Percentiles rank a stretch among this genome's conserved stretches.
Conservation (phyloP, 2,113 vertebrate genomes). For the Bostrychus sinensis region DNA sequence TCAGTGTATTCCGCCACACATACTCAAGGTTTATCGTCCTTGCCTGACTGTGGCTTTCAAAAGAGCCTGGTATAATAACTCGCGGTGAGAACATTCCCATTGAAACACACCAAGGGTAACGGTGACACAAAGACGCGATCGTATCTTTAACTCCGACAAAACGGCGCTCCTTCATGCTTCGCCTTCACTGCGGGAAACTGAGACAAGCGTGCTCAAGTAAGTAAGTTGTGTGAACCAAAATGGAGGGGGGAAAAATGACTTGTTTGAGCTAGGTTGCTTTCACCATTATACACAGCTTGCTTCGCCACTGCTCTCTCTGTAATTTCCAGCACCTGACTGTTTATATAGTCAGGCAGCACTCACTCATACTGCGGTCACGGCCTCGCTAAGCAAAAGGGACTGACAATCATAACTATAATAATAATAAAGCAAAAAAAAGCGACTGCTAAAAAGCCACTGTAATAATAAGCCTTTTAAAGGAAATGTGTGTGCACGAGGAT, state of each 20-base stretch:
- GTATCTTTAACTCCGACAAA: constrained; percentile 10
- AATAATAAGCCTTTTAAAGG: constrained; percentile 72
- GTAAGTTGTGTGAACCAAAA: neutral
- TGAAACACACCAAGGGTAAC: constrained; percentile 35
- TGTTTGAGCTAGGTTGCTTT: constrained; percentile 16
- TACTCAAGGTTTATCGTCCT: constrained; percentile 13
- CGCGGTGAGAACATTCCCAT: constrained; percentile 14
- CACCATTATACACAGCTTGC: constrained; percentile 19
- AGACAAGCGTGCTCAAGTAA: neutral
- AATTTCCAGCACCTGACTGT: constrained; percentile 77
- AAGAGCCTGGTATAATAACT: constrained; percentile 29
- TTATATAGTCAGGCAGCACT: constrained; percentile 49
- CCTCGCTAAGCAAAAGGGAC: constrained; percentile 59
- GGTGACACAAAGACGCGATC: constrained; percentile 29
- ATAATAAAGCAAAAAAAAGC: constrained; percentile 66
- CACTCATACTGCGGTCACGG: constrained; percentile 66
- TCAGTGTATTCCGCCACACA: constrained; percentile 20
- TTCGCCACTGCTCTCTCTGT: constrained; percentile 44
- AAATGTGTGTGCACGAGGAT: neutral
- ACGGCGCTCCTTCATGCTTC: neutral
- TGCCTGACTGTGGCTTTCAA: neutral
- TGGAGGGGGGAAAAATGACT: neutral
- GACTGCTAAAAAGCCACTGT: constrained; percentile 57
- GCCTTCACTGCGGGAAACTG: neutral
- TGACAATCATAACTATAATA: constrained; percentile 68